Evolutionary conservation across 2,888 invertebrate genomes (phyloP).

Genomic region (Bombyx huttoni): DNA sequence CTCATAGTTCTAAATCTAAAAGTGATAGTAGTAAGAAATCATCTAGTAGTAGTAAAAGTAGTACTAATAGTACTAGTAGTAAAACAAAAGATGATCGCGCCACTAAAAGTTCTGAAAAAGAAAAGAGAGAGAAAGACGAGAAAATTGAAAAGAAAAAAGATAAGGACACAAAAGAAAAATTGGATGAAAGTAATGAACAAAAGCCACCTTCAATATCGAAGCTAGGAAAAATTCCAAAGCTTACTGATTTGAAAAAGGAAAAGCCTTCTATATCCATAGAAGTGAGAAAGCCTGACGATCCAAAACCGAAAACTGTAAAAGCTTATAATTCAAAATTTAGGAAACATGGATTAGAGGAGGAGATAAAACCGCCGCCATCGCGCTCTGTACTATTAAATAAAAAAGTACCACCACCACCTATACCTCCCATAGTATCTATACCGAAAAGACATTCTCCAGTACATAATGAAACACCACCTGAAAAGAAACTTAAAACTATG

Average conservation of each 20-base stretch:
- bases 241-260: constrained; percentile 73
- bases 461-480: constrained; percentile 72
- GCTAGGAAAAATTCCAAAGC: constrained; percentile 85
- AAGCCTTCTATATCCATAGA: constrained; percentile 88
- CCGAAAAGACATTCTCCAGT: constrained; percentile 65
- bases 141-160: constrained; percentile 23
- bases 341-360: constrained; percentile 91
- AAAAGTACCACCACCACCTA: constrained; percentile 55
- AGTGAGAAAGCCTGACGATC: constrained; percentile 79
- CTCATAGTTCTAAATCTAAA: constrained; percentile 51
- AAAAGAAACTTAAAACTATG: constrained; percentile 83
- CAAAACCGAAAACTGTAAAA: constrained; percentile 91
- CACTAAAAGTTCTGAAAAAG: constrained; percentile 31
- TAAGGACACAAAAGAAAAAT: constrained; percentile 71
- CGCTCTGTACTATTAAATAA: constrained; percentile 74
- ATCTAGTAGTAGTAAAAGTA: constrained; percentile 15
- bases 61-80: constrained; percentile 36
- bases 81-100: constrained; percentile 43
- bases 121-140: constrained; percentile 31
- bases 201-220: constrained; percentile 79
- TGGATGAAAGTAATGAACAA: constrained; percentile 70
- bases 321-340: constrained; percentile 92
- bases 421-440: constrained; percentile 54
- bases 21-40: constrained; percentile 43
- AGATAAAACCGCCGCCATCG: constrained; percentile 88